A percentile compares a stretch with the other conserved stretches of the same genome.
Evolutionary conservation across 2,113 vertebrate genomes (phyloP).

Genomic region (Vidua macroura): DNA sequence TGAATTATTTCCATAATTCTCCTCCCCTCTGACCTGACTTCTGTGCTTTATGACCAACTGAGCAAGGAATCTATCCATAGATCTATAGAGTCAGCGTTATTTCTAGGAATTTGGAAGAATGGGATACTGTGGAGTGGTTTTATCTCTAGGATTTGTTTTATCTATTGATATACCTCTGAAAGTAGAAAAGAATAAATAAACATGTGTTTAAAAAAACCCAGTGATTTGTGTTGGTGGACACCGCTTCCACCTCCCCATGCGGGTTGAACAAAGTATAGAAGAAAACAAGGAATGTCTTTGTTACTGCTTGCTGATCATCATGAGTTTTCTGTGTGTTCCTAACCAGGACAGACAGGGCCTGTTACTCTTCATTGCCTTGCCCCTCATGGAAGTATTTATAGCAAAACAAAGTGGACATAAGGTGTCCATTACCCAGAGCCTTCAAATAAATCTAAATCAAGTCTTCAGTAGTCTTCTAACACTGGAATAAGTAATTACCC

Average conservation of each 20-base stretch:
- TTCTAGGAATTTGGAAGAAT: neutral
- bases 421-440: neutral
- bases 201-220: neutral
- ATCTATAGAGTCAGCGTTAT: neutral
- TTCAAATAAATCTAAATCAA: neutral
- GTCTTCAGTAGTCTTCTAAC: neutral
- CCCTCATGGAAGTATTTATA: neutral
- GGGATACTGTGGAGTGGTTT: neutral
- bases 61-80: neutral
- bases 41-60: neutral
- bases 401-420: neutral
- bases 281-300: neutral
- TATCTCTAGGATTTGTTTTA: neutral
- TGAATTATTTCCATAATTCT: conserved; percentile 21
- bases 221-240: neutral
- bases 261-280: neutral
- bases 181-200: neutral
- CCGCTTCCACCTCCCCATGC: fast-evolving
- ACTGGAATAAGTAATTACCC: neutral
- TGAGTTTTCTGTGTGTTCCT: neutral
- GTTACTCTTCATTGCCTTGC: neutral
- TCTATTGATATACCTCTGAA: neutral
- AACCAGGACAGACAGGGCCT: neutral
- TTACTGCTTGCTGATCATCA: neutral
- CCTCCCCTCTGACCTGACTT: neutral